Evolutionary conservation across 2,888 invertebrate genomes (phyloP).

Genomic region (Catonia carolina): DNA sequence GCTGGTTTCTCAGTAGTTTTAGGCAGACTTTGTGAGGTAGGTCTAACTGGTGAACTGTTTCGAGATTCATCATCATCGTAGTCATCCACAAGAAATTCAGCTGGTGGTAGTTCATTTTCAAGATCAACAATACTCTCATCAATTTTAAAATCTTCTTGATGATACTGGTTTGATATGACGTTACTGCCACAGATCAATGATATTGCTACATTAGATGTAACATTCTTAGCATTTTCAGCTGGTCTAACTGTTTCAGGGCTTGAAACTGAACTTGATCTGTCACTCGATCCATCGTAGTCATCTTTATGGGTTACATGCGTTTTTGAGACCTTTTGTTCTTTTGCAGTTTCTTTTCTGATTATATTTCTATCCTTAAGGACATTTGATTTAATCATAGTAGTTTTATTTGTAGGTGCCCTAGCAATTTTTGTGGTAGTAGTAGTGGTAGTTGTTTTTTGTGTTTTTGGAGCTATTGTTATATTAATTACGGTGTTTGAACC

Average conservation of each 20-base stretch:
- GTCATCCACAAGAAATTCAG: slow-evolving; percentile 50
- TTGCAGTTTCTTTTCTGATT: slow-evolving; percentile 1
- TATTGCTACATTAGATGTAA: slow-evolving; percentile 11
- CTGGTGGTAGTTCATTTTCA: slow-evolving; percentile 36
- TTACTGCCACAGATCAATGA: slow-evolving; percentile 16
- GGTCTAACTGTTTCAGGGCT: slow-evolving; percentile 15
- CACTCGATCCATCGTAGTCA: slow-evolving; percentile 9
- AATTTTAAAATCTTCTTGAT: slow-evolving; percentile 35
- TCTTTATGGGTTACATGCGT: slow-evolving; percentile 9
- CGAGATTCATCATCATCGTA: slow-evolving; percentile 42
- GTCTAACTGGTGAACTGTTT: no score
- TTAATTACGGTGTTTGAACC: slow-evolving; percentile 2
- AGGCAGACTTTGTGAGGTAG: background rate
- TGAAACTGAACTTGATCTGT: slow-evolving; percentile 8
- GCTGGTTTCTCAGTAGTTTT: slow-evolving; percentile 6
- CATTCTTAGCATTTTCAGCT: slow-evolving; percentile 7
- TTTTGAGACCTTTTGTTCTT: slow-evolving; percentile 6
- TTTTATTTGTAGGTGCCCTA: slow-evolving; percentile 10
- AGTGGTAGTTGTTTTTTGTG: slow-evolving; percentile 11
- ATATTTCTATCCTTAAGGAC: slow-evolving; percentile 4
- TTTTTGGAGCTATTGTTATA: slow-evolving; percentile 16
- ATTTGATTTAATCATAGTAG: slow-evolving; percentile 11
- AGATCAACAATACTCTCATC: slow-evolving; percentile 28
- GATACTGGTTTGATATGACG: background rate
- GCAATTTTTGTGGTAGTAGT: slow-evolving; percentile 16